phyloP scores from a whole-genome alignment of 2,888 invertebrate species.

The Monochamus alternatus region DNA sequence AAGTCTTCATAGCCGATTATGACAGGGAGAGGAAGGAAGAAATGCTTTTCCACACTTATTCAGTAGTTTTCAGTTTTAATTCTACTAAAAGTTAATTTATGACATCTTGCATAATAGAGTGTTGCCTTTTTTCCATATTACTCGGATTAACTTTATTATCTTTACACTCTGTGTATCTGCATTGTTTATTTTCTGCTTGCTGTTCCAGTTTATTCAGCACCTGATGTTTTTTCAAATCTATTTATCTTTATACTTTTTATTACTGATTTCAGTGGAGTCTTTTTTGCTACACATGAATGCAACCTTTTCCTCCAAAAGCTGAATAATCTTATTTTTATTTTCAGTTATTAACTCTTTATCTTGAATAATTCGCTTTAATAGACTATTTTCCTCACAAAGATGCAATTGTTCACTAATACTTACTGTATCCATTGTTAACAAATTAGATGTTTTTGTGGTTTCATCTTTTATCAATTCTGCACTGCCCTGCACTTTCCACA shows the following conservation, averaged over 20 bases:
- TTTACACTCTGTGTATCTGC: not conserved
- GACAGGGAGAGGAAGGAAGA: too few species aligned
- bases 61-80: too few species aligned
- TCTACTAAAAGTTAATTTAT: too few species aligned
- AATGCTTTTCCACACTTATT: too few species aligned
- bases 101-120: not conserved
- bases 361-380: not conserved
- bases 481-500: too few species aligned
- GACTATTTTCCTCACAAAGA: not conserved
- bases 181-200: conserved; percentile 1
- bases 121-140: not conserved
- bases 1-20: too few species aligned
- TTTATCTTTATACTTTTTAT: not conserved
- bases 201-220: not conserved
- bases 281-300: not conserved
- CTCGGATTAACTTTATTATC: not conserved
- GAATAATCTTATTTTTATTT: not conserved
- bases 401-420: not conserved
- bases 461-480: not conserved
- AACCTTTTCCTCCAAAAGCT: not conserved
- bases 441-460: not conserved
- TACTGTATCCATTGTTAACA: not conserved
- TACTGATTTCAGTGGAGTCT: not conserved
- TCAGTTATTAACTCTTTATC: not conserved
- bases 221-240: not conserved